Percentiles rank a stretch among this genome's conserved stretches.
Conservation (phyloP, 2,888 invertebrate genomes). For the Dicranocentrus wangi region DNA sequence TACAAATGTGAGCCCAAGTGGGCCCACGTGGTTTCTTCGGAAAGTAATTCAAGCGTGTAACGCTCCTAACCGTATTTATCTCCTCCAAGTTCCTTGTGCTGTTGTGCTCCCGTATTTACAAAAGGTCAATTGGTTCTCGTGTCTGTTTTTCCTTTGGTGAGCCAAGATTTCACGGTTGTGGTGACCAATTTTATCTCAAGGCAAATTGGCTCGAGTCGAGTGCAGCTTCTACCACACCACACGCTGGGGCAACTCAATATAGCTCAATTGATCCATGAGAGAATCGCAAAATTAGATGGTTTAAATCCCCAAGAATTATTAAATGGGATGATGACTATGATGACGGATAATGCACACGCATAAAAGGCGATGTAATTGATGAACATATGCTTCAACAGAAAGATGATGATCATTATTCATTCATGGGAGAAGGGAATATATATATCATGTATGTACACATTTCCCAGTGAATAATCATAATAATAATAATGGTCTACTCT, state of each 20-base stretch:
- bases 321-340: conserved; percentile 62
- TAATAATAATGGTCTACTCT: no score
- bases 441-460: conserved; percentile 51
- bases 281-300: conserved; percentile 62
- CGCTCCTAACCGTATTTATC: neutral
- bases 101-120: neutral
- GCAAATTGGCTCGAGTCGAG: neutral
- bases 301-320: conserved; percentile 60
- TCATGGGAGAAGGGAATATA: conserved; percentile 49
- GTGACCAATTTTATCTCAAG: conserved; percentile 26
- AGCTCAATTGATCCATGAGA: conserved; percentile 51
- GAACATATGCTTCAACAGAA: conserved; percentile 53
- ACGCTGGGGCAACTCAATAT: conserved; percentile 41
- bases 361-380: conserved; percentile 58
- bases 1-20: neutral
- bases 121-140: conserved; percentile 46
- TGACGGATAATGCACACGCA: conserved; percentile 56
- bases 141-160: no score
- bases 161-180: conserved; percentile 18
- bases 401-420: conserved; percentile 64
- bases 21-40: conserved; percentile 7
- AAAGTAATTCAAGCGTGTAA: neutral
- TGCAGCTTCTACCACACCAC: conserved; percentile 5
- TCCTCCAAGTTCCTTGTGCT: no score
- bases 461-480: conserved; percentile 56